Base-by-base conservation (phyloP, 2,797 vertebrate species). In the Pipistrellus kuhlii region DNA sequence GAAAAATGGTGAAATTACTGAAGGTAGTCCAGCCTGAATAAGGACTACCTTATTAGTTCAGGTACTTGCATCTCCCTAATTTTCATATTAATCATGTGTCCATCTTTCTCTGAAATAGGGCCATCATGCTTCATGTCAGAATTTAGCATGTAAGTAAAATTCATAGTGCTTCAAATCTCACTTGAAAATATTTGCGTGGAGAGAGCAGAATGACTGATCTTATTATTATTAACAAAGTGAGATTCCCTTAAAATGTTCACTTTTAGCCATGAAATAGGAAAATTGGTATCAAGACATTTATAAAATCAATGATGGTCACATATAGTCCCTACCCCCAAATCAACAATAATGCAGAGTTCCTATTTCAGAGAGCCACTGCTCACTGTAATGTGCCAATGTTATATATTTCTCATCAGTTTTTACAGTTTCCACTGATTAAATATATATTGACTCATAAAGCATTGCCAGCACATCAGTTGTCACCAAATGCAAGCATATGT, bases 11-110 rank as follows among this genome's bases (percentile, higher is more conserved):
- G 98, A 99, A 99, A 99, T 99, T 99, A 99, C 99, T 98, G 97
- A 98, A 98, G 98, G 98, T 98, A 98, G 98, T 98, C 98, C 98
- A 98, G 98, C 97, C 98, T 99, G 99, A 99, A 99, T 99, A 99
- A 99, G 98, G 98, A 99, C 98, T 98, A 99, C 98, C 99, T 99
- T 99, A 99, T 99, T 99, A 99, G 99, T 99, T 99, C 99, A 99
- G 99, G 99, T 99, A 99, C 98, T 99, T 99, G 99, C 98, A 97
- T 99, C 98, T 98, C 98, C 98, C 98, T 99, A 99, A 99, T 99
- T 99, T 99, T 99, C 98, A 99, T 99, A 99, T 99, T 99, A 99
- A 99, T 99, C 99, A 99, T 98, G 97, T 98, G 98, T 98, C 98
- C 98, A 98, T 98, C 98, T 98, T 98, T 97, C 97, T 98, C 98